A percentile compares a stretch with the other conserved stretches of the same genome.
Conservation (phyloP, 30 jellyfish, hydroid and myxozoan species). For the Aurelia aurita region DNA sequence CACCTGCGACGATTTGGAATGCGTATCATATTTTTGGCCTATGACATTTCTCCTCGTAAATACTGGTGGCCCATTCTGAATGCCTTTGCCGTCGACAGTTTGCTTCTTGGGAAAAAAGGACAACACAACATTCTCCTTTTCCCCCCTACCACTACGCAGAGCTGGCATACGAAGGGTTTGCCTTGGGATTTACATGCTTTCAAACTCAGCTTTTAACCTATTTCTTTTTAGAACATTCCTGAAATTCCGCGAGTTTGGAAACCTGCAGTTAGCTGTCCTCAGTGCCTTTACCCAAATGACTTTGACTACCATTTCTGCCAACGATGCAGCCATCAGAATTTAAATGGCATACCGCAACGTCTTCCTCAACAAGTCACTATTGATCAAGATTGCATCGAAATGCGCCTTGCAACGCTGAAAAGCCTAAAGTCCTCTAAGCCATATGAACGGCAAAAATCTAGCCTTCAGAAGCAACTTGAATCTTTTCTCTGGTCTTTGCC, state of each 20-base stretch:
- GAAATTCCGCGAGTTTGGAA: slow-evolving; percentile 12
- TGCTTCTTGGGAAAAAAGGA: background rate
- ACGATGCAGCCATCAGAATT: background rate
- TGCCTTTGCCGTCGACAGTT: too few species aligned
- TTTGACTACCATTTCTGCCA: slow-evolving; percentile 12
- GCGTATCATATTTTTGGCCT: too few species aligned
- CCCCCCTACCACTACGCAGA: too few species aligned
- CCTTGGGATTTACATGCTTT: too few species aligned
- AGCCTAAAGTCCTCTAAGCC: background rate
- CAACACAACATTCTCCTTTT: background rate
- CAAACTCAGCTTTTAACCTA: too few species aligned
- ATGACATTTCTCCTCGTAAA: too few species aligned
- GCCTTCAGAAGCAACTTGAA: slow-evolving; percentile 6
- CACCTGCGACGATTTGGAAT: too few species aligned
- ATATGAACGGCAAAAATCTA: slow-evolving; percentile 5
- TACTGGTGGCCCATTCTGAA: too few species aligned
- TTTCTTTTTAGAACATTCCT: background rate
- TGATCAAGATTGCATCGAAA: background rate
- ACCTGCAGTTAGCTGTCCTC: slow-evolving; percentile 3
- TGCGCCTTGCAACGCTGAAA: background rate
- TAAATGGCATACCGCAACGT: too few species aligned
- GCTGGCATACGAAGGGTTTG: too few species aligned
- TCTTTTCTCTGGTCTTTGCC: background rate
- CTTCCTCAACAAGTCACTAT: background rate
- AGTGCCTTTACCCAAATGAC: slow-evolving; percentile 1